Evolutionary conservation across 2,888 invertebrate genomes (phyloP).

Genomic region (Isoperla grammatica): DNA sequence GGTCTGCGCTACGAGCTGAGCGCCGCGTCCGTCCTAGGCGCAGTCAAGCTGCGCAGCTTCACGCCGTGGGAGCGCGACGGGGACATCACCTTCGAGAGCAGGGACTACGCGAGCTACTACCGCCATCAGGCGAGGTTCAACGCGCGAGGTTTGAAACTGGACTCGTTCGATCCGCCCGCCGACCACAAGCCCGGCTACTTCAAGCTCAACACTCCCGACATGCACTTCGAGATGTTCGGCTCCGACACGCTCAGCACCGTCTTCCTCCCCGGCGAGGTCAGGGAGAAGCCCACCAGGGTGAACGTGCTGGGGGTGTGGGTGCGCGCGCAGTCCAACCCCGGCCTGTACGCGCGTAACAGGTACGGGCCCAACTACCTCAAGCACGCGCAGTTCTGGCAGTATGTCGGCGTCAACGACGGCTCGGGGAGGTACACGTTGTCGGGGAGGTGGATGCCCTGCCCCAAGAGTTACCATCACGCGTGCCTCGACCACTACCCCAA

Average conservation of each 20-base stretch:
- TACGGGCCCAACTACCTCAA: slow-evolving; percentile 38
- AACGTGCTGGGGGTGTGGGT: slow-evolving; percentile 37
- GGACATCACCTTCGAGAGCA: slow-evolving; percentile 35
- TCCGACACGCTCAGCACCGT: slow-evolving; percentile 35
- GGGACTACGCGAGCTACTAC: slow-evolving; percentile 29
- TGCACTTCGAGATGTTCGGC: slow-evolving; percentile 37
- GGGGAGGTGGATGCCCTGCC: slow-evolving; percentile 35
- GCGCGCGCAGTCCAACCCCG: slow-evolving; percentile 37
- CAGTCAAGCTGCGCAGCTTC: slow-evolving; percentile 39
- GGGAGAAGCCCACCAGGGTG: slow-evolving; percentile 34
- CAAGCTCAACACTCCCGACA: slow-evolving; percentile 30
- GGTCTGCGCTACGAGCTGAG: slow-evolving; percentile 37
- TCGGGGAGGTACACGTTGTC: slow-evolving; percentile 35
- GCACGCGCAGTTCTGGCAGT: slow-evolving; percentile 38
- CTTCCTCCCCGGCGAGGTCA: slow-evolving; percentile 26
- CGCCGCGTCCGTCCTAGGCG: slow-evolving; percentile 38
- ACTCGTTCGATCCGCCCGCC: slow-evolving; percentile 23
- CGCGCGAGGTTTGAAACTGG: slow-evolving; percentile 21
- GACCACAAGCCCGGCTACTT: slow-evolving; percentile 33
- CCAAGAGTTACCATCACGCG: slow-evolving; percentile 34
- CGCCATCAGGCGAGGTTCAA: slow-evolving; percentile 24
- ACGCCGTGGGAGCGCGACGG: slow-evolving; percentile 41
- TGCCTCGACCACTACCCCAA: slow-evolving; percentile 38
- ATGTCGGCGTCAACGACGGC: slow-evolving; percentile 30
- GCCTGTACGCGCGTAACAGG: slow-evolving; percentile 37